Evolutionary conservation across 2,888 invertebrate genomes (phyloP).

Genomic region (Xylocampa areola): DNA sequence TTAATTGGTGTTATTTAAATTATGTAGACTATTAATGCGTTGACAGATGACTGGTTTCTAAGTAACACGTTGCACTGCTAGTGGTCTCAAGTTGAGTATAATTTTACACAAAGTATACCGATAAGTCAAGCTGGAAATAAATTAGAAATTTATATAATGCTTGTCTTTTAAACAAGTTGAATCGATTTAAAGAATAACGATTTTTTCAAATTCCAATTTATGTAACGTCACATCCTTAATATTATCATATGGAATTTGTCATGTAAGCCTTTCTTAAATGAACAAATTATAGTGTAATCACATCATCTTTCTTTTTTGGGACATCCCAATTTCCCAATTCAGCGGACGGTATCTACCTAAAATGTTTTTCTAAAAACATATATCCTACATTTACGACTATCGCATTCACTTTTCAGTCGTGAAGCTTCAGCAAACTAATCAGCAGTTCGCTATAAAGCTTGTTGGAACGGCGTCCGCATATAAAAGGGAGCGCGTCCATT

Average conservation of each 20-base stretch:
- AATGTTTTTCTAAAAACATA: neutral
- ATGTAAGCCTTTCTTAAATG: no score
- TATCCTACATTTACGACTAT: neutral
- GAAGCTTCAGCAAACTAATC: constrained; percentile 23
- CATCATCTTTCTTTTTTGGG: neutral
- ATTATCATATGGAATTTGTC: no score
- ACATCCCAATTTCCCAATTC: neutral
- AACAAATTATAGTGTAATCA: neutral
- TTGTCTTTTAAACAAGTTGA: no score
- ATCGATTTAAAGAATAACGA: no score
- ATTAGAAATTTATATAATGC: no score
- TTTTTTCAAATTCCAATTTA: no score
- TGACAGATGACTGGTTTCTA: constrained; percentile 18
- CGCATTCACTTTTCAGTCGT: constrained; percentile 6
- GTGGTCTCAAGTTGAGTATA: no score
- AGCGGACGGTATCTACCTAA: neutral
- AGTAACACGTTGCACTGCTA: no score
- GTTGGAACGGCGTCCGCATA: constrained; percentile 8
- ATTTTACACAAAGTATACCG: no score
- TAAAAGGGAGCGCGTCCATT: constrained; percentile 21
- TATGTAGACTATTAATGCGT: constrained; percentile 12
- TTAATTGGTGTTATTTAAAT: constrained; percentile 28
- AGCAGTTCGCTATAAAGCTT: constrained; percentile 5
- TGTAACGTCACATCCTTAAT: no score
- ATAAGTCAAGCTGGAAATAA: no score